phyloP scores from a whole-genome alignment of 2,113 vertebrate genomes.

The Fulmarus glacialis region DNA sequence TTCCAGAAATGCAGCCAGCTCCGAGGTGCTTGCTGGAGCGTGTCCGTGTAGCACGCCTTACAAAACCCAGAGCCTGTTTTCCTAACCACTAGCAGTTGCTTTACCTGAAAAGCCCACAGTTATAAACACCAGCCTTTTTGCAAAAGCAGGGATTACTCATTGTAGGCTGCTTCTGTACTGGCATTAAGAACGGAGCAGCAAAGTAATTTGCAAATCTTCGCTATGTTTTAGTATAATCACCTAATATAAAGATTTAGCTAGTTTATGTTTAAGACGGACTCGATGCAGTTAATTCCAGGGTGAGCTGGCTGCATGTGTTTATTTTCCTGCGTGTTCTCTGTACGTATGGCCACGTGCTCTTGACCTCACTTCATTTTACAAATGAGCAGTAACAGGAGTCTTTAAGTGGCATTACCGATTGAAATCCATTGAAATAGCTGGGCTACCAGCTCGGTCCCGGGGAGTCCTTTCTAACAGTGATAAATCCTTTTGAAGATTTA shows the following conservation, averaged over 20 bases:
- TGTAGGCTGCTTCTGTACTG: not conserved
- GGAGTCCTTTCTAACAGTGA: not conserved
- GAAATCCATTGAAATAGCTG: not conserved
- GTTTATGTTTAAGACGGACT: not conserved
- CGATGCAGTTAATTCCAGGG: not conserved
- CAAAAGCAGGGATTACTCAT: not conserved
- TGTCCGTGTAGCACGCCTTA: not conserved
- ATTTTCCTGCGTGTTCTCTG: not conserved
- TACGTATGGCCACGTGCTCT: not conserved
- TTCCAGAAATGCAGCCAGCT: slow-evolving; percentile 33
- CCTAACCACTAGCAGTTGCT: not conserved
- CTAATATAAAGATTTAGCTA: not conserved
- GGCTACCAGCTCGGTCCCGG: not conserved
- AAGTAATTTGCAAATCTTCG: not conserved
- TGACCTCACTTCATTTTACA: slow-evolving; percentile 28
- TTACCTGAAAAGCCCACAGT: not conserved
- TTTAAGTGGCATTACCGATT: not conserved
- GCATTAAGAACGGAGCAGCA: not conserved
- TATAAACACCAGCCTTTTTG: not conserved
- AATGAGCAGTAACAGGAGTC: not conserved
- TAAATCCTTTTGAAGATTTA: not conserved
- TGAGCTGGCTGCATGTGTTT: not conserved
- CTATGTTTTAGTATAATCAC: not conserved
- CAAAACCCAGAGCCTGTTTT: slow-evolving; percentile 3
- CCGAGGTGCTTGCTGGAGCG: slow-evolving; percentile 3